Evolutionary conservation across 1,140 invertebrate species (phyloP), one percentile per base, ranked within the genome.

Genomic region (Heterodera carotae): DNA sequence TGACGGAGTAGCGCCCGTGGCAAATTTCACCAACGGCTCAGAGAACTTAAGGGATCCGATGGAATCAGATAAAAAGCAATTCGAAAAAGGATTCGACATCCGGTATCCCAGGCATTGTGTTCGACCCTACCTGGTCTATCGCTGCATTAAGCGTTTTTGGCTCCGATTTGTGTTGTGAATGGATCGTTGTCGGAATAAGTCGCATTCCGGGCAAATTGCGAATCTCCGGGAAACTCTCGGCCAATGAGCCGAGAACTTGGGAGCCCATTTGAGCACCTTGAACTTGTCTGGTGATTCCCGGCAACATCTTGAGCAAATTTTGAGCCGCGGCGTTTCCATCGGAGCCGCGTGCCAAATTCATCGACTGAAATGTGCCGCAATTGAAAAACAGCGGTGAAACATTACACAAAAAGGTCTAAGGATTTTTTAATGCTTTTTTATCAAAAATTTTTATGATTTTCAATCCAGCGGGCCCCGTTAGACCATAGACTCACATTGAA

Each of bases 1-100:
- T 29, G 71, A 69, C 4, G 80, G 76, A 48, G 75, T 75, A n/a
- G 62, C 84, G 22, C 84, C 84, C 36, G 80, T 79, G 67, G 84
- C 82, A 43, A 86, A 82, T 31, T 82, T 74, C 2, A 84, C 81
- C 53, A 85, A 67, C 29, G 84, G 84, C 31, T 81, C 84, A 25
- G 84, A 70, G 29, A 85, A 86, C 60, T 85, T 31, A 80, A 83
- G 69, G 27, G 78, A 59, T 25, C 39, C 25, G 48, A 43, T 31
- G 25, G 7, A 12, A 10, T 39, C 48, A 72, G 7, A 12, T 48
- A 29, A 0, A 29, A 70, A 0, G 31, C 15, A 4, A 2, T 12
- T 43, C 39, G 39, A 8, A 39, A n/a, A n/a, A n/a, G n/a, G n/a
- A n/a, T n/a, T n/a, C n/a, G n/a, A n/a, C n/a, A n/a, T n/a, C n/a